Conservation (phyloP, 2,888 invertebrate species). For the Lordiphosa andalusiaca region DNA sequence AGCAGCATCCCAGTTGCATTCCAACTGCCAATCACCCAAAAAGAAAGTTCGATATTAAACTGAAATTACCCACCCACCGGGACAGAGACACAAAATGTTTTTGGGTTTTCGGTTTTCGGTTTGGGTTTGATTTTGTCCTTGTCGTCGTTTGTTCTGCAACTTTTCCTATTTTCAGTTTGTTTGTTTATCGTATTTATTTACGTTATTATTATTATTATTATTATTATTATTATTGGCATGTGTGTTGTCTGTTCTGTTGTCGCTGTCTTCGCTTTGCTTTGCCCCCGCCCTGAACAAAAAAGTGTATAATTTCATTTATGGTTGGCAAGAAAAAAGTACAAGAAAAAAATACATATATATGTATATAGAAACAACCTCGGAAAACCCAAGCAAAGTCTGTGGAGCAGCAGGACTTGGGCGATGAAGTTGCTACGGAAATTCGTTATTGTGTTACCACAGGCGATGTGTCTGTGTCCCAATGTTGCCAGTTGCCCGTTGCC, state of each 20-base stretch:
- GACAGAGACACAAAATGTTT: slow-evolving; percentile 12
- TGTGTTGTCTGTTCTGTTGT: slow-evolving; percentile 14
- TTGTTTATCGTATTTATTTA: slow-evolving; percentile 39
- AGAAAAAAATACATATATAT: too few relatives aligned
- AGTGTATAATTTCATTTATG: slow-evolving; percentile 59
- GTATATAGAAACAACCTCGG: slow-evolving; percentile 24
- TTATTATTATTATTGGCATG: slow-evolving; percentile 37
- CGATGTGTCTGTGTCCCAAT: slow-evolving; percentile 73
- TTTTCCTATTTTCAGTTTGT: slow-evolving; percentile 38
- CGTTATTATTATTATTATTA: slow-evolving; percentile 25
- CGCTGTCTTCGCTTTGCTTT: slow-evolving; percentile 8
- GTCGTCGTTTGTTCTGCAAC: slow-evolving; percentile 18
- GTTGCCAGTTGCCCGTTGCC: slow-evolving; percentile 51
- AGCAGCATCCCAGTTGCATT: neutral
- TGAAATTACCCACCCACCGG: slow-evolving; percentile 2
- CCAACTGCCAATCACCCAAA: neutral
- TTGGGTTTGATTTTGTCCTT: neutral
- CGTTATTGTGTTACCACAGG: slow-evolving; percentile 78
- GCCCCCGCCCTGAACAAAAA: too few relatives aligned
- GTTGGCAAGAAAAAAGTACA: slow-evolving; percentile 21
- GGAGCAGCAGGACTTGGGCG: slow-evolving; percentile 36
- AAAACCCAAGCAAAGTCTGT: slow-evolving; percentile 44
- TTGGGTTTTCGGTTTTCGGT: slow-evolving; percentile 14
- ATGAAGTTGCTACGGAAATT: slow-evolving; percentile 77
- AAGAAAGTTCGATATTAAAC: slow-evolving; percentile 8